Conservation (phyloP, 2,797 vertebrate species). For the Podargus strigoides region DNA sequence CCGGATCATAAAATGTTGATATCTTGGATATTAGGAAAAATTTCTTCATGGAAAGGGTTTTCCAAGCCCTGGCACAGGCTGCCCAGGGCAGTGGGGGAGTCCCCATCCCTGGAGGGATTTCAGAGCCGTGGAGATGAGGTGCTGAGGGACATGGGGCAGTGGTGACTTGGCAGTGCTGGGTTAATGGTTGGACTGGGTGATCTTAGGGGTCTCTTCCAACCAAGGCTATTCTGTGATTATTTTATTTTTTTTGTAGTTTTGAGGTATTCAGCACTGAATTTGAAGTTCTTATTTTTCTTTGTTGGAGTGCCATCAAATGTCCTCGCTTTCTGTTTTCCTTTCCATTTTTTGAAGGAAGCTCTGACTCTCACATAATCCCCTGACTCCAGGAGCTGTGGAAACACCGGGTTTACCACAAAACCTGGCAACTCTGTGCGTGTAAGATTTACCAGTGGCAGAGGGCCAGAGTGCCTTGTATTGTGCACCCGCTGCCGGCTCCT, state of each 20-base stretch:
- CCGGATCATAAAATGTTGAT: neutral
- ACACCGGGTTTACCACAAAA: neutral
- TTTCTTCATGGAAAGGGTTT: too few species aligned
- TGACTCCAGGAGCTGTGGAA: neutral
- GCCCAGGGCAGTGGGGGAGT: too few species aligned
- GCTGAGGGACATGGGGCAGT: too few species aligned
- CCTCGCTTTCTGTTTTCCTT: neutral
- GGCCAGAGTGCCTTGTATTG: accelerated
- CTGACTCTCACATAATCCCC: neutral
- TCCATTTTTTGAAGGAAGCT: neutral
- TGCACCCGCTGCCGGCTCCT: too few species aligned
- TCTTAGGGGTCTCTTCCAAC: too few species aligned
- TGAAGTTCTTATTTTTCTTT: neutral
- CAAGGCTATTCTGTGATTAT: too few species aligned
- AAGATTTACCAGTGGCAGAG: neutral
- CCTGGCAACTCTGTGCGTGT: accelerated
- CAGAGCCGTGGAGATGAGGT: too few species aligned
- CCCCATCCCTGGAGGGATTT: too few species aligned
- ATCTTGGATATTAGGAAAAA: too few species aligned
- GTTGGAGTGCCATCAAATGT: neutral
- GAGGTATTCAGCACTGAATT: neutral
- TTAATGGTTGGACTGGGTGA: too few species aligned
- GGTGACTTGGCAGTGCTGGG: too few species aligned
- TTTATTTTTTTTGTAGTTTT: neutral
- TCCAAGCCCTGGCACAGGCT: too few species aligned